Evolutionary conservation across 2,797 vertebrate genomes (phyloP).

Genomic region (Amniataba percoides): DNA sequence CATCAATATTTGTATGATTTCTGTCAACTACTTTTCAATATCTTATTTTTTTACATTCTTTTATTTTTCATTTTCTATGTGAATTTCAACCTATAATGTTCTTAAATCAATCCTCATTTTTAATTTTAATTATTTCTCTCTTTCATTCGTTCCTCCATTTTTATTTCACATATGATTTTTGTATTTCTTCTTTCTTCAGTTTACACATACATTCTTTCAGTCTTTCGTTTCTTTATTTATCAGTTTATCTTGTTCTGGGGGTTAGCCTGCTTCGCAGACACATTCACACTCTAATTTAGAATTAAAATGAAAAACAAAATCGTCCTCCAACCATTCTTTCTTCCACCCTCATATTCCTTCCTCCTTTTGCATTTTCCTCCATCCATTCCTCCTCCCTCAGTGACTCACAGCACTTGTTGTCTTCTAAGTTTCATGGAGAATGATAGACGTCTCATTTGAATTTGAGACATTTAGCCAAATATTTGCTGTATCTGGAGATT

Average conservation of each 20-base stretch:
- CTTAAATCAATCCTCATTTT: not conserved
- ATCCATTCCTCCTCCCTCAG: not conserved
- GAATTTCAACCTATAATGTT: not conserved
- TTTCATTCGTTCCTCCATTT: not conserved
- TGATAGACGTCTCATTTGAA: constrained; percentile 14
- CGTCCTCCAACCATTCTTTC: not conserved
- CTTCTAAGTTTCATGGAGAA: not conserved
- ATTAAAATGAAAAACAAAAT: not conserved
- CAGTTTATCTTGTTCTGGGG: not conserved
- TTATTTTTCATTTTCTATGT: not conserved
- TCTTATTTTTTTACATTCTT: no score
- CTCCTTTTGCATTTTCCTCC: constrained; percentile 8
- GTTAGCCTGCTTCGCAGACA: not conserved
- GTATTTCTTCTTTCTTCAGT: not conserved
- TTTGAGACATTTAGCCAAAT: constrained; percentile 20
- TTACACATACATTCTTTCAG: not conserved
- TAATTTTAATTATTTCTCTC: not conserved
- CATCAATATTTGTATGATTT: not conserved
- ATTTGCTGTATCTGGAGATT: constrained; percentile 35
- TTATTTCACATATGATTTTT: not conserved
- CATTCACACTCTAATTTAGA: not conserved
- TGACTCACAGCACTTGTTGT: not conserved
- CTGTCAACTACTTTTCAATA: not conserved
- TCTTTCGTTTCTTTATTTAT: not conserved
- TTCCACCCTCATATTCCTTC: not conserved